Conservation (phyloP, 2,113 vertebrate genomes). For the Trematomus loennbergii region DNA sequence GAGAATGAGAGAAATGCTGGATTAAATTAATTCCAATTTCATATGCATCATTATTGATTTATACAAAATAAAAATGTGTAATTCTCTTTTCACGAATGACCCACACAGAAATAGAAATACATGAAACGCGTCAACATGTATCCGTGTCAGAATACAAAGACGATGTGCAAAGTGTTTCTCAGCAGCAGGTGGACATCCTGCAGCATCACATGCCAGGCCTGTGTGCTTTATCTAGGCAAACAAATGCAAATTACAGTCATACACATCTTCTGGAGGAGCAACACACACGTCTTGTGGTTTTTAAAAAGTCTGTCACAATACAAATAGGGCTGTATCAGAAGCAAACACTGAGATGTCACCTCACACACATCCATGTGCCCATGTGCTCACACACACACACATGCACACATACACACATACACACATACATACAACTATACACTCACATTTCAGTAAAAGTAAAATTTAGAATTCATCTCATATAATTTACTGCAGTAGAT, state of each 20-base stretch:
- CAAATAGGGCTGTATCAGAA: conserved; percentile 68
- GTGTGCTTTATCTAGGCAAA: conserved; percentile 84
- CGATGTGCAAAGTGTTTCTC: conserved; percentile 82
- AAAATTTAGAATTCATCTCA: conserved; percentile 57
- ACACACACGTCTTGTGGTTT: conserved; percentile 51
- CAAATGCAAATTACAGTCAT: conserved; percentile 71
- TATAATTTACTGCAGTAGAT: conserved; percentile 68
- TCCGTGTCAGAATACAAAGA: conserved; percentile 79
- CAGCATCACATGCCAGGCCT: conserved; percentile 82
- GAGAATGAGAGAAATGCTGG: not conserved
- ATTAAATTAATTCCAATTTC: conserved; percentile 41
- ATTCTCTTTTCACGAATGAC: conserved; percentile 79
- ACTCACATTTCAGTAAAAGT: conserved; percentile 70
- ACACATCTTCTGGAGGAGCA: conserved; percentile 54
- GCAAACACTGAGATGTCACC: conserved; percentile 65
- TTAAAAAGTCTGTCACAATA: conserved; percentile 76
- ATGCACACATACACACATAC: conserved; percentile 43
- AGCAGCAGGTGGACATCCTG: conserved; percentile 80
- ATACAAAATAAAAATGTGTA: conserved; percentile 85
- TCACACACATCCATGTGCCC: conserved; percentile 34
- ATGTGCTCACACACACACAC: conserved; percentile 40
- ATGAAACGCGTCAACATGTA: conserved; percentile 75
- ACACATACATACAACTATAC: conserved; percentile 43
- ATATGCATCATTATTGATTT: conserved; percentile 84
- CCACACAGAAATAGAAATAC: conserved; percentile 82